phyloP scores from a whole-genome alignment of 2,113 vertebrate genomes.

The Danio rerio region DNA sequence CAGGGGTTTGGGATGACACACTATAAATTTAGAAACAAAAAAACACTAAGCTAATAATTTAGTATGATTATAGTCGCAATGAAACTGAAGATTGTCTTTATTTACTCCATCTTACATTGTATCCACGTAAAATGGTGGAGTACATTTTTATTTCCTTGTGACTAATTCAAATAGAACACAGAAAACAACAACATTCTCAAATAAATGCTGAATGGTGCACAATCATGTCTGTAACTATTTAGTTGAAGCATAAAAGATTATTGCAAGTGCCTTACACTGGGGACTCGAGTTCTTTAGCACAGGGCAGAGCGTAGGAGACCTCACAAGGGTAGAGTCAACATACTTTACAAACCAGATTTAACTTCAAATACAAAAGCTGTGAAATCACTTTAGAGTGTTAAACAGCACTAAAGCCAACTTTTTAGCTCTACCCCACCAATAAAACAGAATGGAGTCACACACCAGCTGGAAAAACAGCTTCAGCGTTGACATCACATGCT shows the following conservation, averaged over 20 bases:
- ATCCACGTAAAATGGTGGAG: no score
- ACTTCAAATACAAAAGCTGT: slow-evolving; percentile 11
- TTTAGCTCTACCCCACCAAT: slow-evolving; percentile 15
- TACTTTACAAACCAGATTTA: neutral
- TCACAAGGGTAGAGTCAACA: neutral
- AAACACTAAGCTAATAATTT: no score
- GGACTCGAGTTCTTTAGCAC: neutral
- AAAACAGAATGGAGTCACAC: neutral
- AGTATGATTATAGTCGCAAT: no score
- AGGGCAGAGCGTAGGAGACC: neutral
- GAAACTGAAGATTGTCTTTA: no score
- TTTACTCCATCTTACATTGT: no score
- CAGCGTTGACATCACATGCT: slow-evolving; percentile 24
- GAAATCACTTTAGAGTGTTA: slow-evolving; percentile 1
- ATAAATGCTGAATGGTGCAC: neutral
- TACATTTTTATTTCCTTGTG: no score
- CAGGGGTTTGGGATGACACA: no score
- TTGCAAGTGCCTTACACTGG: neutral
- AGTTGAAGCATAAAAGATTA: neutral
- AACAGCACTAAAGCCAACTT: neutral
- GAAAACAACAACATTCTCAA: neutral
- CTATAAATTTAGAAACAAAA: no score
- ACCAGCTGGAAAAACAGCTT: slow-evolving; percentile 27
- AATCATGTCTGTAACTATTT: no score
- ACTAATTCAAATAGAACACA: no score